Percentiles rank a stretch among this genome's conserved stretches.
phyloP scores from a whole-genome alignment of 2,113 vertebrate species.

The Phyllopteryx taeniolatus region DNA sequence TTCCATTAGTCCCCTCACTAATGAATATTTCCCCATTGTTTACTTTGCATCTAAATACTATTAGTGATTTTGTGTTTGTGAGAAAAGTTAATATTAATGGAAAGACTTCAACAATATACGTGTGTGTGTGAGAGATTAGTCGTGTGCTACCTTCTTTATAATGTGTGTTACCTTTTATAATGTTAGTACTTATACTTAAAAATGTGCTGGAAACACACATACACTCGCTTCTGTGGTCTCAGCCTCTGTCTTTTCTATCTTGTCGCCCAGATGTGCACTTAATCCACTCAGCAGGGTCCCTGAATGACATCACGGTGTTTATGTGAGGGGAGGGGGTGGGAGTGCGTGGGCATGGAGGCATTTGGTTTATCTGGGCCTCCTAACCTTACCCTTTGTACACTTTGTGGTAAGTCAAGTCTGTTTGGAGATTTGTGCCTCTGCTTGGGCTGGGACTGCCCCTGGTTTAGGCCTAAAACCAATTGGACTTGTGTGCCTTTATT shows the following conservation, averaged over 20 bases:
- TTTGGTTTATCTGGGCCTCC: constrained; percentile 62
- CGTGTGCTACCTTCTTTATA: constrained; percentile 23
- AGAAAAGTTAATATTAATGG: constrained; percentile 68
- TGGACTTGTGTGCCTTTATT: constrained; percentile 5
- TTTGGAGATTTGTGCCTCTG: constrained; percentile 50
- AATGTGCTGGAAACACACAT: constrained; percentile 35
- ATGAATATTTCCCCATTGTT: constrained; percentile 60
- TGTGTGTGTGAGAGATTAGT: background rate
- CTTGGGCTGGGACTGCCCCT: constrained; percentile 16
- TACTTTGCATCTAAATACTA: constrained; percentile 40
- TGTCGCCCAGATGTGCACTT: constrained; percentile 40
- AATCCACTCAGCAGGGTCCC: constrained; percentile 51
- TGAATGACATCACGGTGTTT: constrained; percentile 62
- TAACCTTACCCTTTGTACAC: constrained; percentile 58
- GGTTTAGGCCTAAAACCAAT: background rate
- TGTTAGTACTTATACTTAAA: constrained; percentile 47
- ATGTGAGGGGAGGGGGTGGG: constrained; percentile 44
- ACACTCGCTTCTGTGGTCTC: constrained; percentile 7
- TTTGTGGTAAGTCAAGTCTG: constrained; percentile 50
- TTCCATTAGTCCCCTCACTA: constrained; percentile 77
- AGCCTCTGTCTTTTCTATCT: constrained; percentile 25
- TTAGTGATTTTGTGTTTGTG: constrained; percentile 49
- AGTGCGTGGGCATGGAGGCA: constrained; percentile 63
- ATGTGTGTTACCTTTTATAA: constrained; percentile 24
- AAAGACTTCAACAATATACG: constrained; percentile 38